phyloP scores from a whole-genome alignment of 2,113 vertebrate species.

The Elephantulus edwardii region DNA sequence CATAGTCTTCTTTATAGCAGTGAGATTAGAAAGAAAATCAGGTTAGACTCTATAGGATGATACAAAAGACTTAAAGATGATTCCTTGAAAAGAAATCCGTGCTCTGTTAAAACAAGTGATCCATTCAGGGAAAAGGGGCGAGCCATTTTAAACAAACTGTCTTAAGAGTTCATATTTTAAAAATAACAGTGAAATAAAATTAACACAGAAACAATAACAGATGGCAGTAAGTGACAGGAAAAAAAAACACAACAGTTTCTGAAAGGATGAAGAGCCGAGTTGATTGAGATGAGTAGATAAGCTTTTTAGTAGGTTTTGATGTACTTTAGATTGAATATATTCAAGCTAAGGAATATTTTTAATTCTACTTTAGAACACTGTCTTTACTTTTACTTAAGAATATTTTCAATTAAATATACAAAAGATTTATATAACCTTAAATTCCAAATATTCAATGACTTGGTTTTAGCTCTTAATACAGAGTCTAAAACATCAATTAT shows the following conservation, averaged over 20 bases:
- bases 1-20: not conserved
- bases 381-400: conserved; percentile 29
- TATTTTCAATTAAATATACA: not conserved
- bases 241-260: not conserved
- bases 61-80: not conserved
- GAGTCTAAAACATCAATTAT: not conserved
- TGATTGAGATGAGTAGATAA: not conserved
- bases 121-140: not conserved
- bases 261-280: not conserved
- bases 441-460: not conserved
- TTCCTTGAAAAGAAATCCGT: not conserved
- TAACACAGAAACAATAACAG: not conserved
- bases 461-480: not conserved
- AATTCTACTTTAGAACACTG: too few relatives aligned
- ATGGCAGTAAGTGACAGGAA: not conserved
- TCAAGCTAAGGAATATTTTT: too few relatives aligned
- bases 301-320: not conserved
- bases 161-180: not conserved
- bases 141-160: not conserved
- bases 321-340: too few relatives aligned
- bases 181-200: not conserved
- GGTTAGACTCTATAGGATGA: not conserved
- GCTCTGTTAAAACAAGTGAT: not conserved
- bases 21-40: not conserved
- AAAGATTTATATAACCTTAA: not conserved